phyloP scores from a whole-genome alignment of 1,140 invertebrate genomes.

The Orchestia grillus region DNA sequence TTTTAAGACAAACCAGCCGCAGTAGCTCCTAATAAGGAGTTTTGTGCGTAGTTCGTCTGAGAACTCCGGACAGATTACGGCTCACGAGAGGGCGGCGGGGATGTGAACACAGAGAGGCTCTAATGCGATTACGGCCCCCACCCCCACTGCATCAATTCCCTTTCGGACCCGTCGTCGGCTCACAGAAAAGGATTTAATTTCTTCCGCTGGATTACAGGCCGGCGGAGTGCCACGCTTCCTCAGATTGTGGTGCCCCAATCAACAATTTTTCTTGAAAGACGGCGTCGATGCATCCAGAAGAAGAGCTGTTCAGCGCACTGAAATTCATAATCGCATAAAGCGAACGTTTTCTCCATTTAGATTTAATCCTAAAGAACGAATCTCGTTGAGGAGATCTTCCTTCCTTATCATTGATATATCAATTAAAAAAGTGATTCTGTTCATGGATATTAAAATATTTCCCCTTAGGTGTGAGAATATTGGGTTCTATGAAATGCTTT shows the following conservation, averaged over 20 bases:
- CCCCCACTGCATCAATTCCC: background rate
- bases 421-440: too few species aligned
- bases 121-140: background rate
- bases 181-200: conserved; percentile 14
- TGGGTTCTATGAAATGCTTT: too few species aligned
- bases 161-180: background rate
- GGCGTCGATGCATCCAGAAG: background rate
- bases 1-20: background rate
- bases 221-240: background rate
- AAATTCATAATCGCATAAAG: background rate
- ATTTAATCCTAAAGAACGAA: background rate
- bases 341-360: background rate
- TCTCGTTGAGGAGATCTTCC: too few species aligned
- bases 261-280: background rate
- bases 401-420: too few species aligned
- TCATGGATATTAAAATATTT: too few species aligned
- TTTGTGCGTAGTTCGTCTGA: background rate
- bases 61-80: background rate
- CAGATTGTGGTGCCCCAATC: background rate
- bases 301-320: background rate
- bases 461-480: too few species aligned
- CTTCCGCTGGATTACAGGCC: conserved; percentile 12
- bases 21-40: background rate
- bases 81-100: too few species aligned
- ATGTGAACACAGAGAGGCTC: background rate